Base-by-base conservation (phyloP, 2,797 vertebrate species). In the Australoheros facetus region DNA sequence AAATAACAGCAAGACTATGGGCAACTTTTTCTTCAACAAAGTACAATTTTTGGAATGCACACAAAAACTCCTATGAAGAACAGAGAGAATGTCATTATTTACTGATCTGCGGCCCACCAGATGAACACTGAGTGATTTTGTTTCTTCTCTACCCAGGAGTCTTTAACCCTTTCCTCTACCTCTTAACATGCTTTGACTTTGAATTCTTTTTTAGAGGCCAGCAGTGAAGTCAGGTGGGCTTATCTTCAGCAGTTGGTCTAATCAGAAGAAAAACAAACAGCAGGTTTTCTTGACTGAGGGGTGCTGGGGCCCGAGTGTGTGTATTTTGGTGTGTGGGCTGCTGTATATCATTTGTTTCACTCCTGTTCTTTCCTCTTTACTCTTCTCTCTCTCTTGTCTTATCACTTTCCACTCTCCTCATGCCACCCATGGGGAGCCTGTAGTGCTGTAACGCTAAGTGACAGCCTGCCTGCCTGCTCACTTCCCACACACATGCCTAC, bases 371-470 rank as follows among this genome's bases (percentile, higher is more conserved):
- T 82, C 30, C 71, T 80, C 72, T 71, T 77, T 74, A 55, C 79
- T 81, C 81, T 42, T 84, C 58, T 76, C 60, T 78, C 79, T 82
- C 81, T 73, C 77, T 82, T 11, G 56, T 86, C 88, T 87, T 86
- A 89, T 93, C 89, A 82, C 86, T 91, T 85, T 90, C 82, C 82
- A 45, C 89, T 80, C 81, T 80, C 80, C 84, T 89, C 78, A 71
- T 84, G 88, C 91, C 88, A 87, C 78, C 86, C 83, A 88, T 62
- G 6, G 89, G 80, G 87, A 90, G 84, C 66, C 87, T 94, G 93
- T 88, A 91, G 85, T 87, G 92, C 89, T 95, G 95, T 96, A 95
- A 97, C 96, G 94, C 95, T 96, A 95, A 95, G 92, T 95, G 95
- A 97, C 95, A 96, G 95, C 91, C 90, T 94, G 95, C 92, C 92